Evolutionary conservation across 2,888 invertebrate genomes (phyloP), one percentile per base, ranked within the genome.

Genomic region (Nephrotoma appendiculata): DNA sequence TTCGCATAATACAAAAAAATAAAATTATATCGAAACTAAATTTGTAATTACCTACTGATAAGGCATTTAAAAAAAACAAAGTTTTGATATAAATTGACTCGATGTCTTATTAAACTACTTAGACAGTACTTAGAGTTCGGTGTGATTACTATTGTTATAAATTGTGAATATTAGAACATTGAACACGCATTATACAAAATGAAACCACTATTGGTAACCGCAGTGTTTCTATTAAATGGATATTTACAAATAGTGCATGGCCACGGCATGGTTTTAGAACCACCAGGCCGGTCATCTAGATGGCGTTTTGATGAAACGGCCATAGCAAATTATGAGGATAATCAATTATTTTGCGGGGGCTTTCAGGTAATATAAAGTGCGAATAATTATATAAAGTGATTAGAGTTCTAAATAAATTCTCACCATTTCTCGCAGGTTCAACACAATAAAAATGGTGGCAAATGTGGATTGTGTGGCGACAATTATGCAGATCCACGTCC

Each of bases 401-500:
- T 5, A 15, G 12, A 52, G 48, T 52, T 0, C 6, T 57, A 57
- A 57, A 57, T 57, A 6, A 57, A 6, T 57, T 57, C 83, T 84
- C 44, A 9, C 6, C 6, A 19, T 19, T 2, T 15, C 2, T n/a
- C 5, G 5, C 31, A 71, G 71, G 9, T 9, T 2, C 71, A 71
- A 31, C 31, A 9, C 9, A 31, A 9, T 4, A 87, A 89, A 41
- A 90, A 92, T 87, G 89, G 89, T 1, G 93, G 93, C 1, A 91
- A 90, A 86, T 94, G 94, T 88, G 94, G 94, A 0, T 88, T 92
- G 0, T 94, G 94, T 88, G 94, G 94, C 1, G 94, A 94, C 89
- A 89, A 91, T 87, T 93, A 91, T 87, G 89, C 90, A 2, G 41
- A 89, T 2, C 86, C 90, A 0, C 89, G 88, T 48, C 94, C 94